These are phyloP conservation scores for Pachydiplax longipennis DNA, from an alignment of 2,888 invertebrate genomes.

Conservation along the genomic window DNA sequence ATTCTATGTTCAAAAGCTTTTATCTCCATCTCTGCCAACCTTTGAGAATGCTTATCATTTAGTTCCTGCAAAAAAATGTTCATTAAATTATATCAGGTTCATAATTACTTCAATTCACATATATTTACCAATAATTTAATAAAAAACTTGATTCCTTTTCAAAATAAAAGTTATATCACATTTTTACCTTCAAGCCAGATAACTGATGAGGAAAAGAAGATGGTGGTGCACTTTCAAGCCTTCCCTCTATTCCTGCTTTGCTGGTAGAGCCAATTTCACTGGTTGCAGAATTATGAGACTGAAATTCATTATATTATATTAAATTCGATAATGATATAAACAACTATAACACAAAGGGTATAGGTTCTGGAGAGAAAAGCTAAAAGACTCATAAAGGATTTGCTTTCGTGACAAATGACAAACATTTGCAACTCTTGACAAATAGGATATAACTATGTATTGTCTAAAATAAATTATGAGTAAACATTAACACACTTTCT, in stretches of 20 bases:
- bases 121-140: not conserved
- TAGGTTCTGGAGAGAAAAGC: no score
- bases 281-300: not conserved
- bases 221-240: not conserved
- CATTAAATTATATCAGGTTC: not conserved
- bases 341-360: not conserved
- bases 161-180: not conserved
- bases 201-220: not conserved
- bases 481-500: no score
- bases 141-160: no score
- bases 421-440: no score
- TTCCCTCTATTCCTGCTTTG: not conserved
- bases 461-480: no score
- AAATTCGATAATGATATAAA: not conserved
- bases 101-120: not conserved
- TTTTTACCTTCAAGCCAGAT: not conserved
- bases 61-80: not conserved
- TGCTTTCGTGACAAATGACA: no score
- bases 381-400: no score
- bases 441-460: no score
- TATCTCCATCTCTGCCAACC: slow-evolving; percentile 4
- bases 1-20: slow-evolving; percentile 24
- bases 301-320: not conserved
- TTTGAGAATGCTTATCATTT: not conserved
- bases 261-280: not conserved